These are phyloP conservation scores for Dryadula phaetusa DNA, from an alignment of 2,888 invertebrate species.

Conservation along the genomic window DNA sequence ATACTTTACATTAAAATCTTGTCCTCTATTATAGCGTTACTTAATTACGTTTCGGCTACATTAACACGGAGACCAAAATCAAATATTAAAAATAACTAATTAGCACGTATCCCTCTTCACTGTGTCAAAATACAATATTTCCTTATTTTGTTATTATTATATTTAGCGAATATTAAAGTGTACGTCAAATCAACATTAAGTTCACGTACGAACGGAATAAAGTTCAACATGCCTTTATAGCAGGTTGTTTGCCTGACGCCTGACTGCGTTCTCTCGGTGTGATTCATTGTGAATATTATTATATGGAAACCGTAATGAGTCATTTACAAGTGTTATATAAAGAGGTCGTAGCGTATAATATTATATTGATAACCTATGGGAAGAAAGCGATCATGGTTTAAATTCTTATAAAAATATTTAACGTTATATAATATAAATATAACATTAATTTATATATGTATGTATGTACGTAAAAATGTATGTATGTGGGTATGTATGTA, in stretches of 20 bases:
- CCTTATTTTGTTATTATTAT: constrained; percentile 15
- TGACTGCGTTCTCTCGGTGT: constrained; percentile 29
- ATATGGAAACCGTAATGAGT: constrained; percentile 38
- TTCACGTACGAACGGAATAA: constrained; percentile 16
- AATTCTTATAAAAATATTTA: no score
- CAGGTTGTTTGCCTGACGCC: constrained; percentile 27
- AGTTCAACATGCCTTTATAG: constrained; percentile 13
- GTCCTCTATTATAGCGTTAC: no score
- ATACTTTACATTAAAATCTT: no score
- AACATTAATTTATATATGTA: no score
- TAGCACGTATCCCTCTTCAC: neutral
- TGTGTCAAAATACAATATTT: constrained; percentile 17
- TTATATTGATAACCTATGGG: neutral
- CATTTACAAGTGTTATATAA: constrained; percentile 36
- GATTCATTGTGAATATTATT: constrained; percentile 39
- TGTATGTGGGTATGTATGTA: no score
- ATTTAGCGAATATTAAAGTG: neutral
- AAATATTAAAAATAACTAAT: neutral
- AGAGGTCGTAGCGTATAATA: constrained; percentile 10
- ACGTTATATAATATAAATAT: no score
- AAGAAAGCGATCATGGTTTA: neutral
- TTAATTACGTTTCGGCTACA: no score
- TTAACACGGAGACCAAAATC: no score
- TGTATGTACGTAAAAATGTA: no score
- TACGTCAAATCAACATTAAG: constrained; percentile 12